phyloP scores from a whole-genome alignment of 2,888 invertebrate species.

The Ctena decussata region DNA sequence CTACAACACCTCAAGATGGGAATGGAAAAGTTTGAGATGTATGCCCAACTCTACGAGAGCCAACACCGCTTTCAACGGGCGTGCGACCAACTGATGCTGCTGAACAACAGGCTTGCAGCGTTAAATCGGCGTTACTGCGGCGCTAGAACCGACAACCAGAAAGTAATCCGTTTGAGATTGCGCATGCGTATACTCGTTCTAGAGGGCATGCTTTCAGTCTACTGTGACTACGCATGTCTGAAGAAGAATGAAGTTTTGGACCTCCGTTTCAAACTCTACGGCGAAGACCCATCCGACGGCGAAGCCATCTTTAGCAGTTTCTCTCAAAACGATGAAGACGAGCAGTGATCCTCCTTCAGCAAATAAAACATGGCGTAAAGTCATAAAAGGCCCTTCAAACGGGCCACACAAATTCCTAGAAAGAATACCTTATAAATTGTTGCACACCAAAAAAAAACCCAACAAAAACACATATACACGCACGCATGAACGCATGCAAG shows the following conservation, averaged over 20 bases:
- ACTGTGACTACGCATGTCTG: conserved; percentile 62
- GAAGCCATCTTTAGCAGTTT: not conserved
- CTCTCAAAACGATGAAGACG: not conserved
- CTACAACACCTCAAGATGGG: conserved; percentile 35
- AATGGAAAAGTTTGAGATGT: conserved; percentile 66
- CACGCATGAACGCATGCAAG: too few relatives aligned
- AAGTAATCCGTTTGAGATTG: conserved; percentile 61
- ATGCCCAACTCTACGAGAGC: conserved; percentile 60
- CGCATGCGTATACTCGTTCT: conserved; percentile 64
- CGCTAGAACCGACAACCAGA: conserved; percentile 39
- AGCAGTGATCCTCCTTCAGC: not conserved
- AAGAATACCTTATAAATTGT: not conserved
- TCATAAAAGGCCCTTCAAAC: not conserved
- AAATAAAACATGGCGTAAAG: not conserved
- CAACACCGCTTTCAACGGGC: conserved; percentile 51
- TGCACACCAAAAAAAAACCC: too few relatives aligned
- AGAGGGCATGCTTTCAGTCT: conserved; percentile 65
- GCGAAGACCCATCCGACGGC: conserved; percentile 21
- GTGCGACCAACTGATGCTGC: conserved; percentile 58
- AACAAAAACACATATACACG: too few relatives aligned
- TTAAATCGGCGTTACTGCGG: conserved; percentile 53
- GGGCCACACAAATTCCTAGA: conserved; percentile 7
- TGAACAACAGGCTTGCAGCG: conserved; percentile 50
- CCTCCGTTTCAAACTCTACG: conserved; percentile 52
- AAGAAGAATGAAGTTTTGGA: conserved; percentile 68